Base-by-base conservation (phyloP, 2,113 vertebrate genomes). In the Rhombomys opimus region DNA sequence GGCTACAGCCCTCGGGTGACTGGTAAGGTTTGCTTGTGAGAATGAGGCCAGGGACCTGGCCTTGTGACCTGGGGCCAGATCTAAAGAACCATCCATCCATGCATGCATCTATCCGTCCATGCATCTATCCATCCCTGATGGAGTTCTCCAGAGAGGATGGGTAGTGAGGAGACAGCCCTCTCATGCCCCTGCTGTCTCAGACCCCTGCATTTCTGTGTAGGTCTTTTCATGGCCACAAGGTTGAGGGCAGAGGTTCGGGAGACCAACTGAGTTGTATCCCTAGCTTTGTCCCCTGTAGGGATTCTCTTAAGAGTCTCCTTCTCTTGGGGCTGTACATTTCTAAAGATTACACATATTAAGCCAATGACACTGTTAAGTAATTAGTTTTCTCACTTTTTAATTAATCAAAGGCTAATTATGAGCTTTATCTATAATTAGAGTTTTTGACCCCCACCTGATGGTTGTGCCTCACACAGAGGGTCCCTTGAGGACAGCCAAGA, bases 321-420 rank as follows among this genome's bases (percentile, higher is more conserved):
- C 46, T 80, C 30, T 38, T 13, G 59, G 54, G 54, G 10, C 38
- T 0, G 3, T 14, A 10, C 0, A 0, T 23, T 54, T 68, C 23
- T 82, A 41, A 15, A 87, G 91, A 80, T 63, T 25, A 61, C 0
- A 0, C 17, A 0, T 14, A 1, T n/a, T 57, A 65, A 65, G 22
- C 77, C 25, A 12, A 2, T 0, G 30, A n/a, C 25, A 38, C 22
- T 75, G 11, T 61, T 72, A 88, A 76, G 68, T 93, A 87, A 92
- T 95, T 97, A 93, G 59, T 65, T 92, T 91, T 87, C 67, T 50
- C 35, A 0, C 50, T 87, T 94, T 93, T 93, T 93, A 93, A 93
- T 96, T 96, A 95, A 95, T 77, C 67, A 90, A n/a, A 89, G 92
- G 17, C 87, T 90, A 63, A 96, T 68, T 68, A 54, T 11, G 67